phyloP scores from a whole-genome alignment of 92 coral and sea anemone species.

The Blastomussa wellsi region DNA sequence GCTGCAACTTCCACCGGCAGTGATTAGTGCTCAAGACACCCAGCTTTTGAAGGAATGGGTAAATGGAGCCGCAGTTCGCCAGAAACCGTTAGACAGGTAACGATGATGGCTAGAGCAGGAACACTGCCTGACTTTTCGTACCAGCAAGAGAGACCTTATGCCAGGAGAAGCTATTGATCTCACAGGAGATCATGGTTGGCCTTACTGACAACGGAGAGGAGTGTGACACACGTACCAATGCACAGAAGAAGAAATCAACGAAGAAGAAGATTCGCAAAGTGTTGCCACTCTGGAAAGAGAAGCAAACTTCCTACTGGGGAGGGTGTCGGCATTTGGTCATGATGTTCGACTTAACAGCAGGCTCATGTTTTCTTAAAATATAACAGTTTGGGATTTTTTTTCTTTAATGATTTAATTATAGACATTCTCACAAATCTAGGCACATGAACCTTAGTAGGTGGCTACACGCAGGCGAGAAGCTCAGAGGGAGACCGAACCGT shows the following conservation, averaged over 20 bases:
- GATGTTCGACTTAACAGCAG: conserved; percentile 35
- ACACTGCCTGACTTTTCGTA: conserved; percentile 19
- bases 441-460: no score
- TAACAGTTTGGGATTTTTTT: conserved; percentile 8
- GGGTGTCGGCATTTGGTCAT: conserved; percentile 29
- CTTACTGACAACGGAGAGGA: conserved; percentile 4
- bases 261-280: conserved; percentile 15
- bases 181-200: conserved; percentile 15
- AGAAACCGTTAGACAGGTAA: conserved; percentile 43
- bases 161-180: conserved; percentile 27
- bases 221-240: conserved; percentile 10
- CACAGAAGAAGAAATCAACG: conserved; percentile 19
- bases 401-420: neutral
- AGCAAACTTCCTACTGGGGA: conserved; percentile 39
- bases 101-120: conserved; percentile 43
- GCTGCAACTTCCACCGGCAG: conserved; percentile 30
- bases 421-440: conserved; percentile 14
- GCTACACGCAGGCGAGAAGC: no score
- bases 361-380: conserved; percentile 23
- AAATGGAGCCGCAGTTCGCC: conserved; percentile 49
- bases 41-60: conserved; percentile 57
- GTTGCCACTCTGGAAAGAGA: conserved; percentile 30
- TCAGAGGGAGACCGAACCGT: no score
- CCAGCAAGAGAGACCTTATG: conserved; percentile 29
- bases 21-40: conserved; percentile 34